Conservation (phyloP, 2,113 vertebrate species). For the Ageneiosus marmoratus region DNA sequence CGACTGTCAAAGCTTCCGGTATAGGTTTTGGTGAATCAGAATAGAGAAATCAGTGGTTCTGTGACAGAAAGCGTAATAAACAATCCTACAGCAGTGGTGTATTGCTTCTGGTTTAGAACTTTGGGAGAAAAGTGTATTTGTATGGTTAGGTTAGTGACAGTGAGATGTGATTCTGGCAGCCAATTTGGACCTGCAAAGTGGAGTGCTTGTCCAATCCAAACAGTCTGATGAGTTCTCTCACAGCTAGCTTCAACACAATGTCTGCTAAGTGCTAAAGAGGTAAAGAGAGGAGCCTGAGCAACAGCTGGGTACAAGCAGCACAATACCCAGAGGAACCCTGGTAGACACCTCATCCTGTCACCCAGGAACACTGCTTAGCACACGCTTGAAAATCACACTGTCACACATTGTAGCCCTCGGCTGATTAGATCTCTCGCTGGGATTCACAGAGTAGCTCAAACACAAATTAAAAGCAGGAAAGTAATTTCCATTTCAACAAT, state of each 20-base stretch:
- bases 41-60: neutral
- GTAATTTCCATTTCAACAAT: constrained; percentile 54
- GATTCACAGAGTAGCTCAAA: constrained; percentile 28
- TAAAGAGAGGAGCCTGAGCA: constrained; percentile 71
- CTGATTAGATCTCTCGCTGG: constrained; percentile 54
- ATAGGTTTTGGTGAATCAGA: neutral
- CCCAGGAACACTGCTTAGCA: constrained; percentile 76
- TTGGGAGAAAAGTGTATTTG: constrained; percentile 32
- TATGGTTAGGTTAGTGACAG: constrained; percentile 48
- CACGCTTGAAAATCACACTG: constrained; percentile 71
- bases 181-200: constrained; percentile 75
- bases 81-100: neutral
- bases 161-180: constrained; percentile 69
- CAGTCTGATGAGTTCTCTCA: constrained; percentile 72
- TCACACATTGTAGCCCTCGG: constrained; percentile 54
- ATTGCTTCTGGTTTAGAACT: constrained; percentile 27
- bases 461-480: constrained; percentile 56
- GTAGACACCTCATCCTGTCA: constrained; percentile 67
- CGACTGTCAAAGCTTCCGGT: neutral
- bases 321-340: constrained; percentile 69
- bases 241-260: constrained; percentile 66
- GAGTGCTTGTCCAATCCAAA: constrained; percentile 73
- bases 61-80: neutral
- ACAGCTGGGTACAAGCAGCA: constrained; percentile 77
- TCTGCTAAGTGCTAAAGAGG: constrained; percentile 74